phyloP scores from a whole-genome alignment of 2,888 invertebrate genomes.

The Sceliomorpha sp. region DNA sequence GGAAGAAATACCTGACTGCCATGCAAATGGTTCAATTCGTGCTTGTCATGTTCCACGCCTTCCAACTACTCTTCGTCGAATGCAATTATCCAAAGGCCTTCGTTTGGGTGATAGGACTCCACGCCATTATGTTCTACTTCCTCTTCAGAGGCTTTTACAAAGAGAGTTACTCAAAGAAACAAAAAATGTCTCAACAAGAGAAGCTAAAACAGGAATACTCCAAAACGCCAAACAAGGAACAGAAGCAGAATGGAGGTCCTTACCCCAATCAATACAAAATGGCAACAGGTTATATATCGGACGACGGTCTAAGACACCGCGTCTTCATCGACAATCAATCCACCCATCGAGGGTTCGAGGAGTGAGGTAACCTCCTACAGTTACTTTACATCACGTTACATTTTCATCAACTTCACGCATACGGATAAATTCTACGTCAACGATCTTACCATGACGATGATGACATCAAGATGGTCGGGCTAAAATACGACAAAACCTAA shows the following conservation, averaged over 20 bases:
- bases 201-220: conserved; percentile 38
- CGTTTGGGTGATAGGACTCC: conserved; percentile 94
- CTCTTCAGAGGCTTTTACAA: conserved; percentile 96
- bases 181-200: conserved; percentile 53
- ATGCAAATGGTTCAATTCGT: conserved; percentile 97
- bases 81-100: conserved; percentile 95
- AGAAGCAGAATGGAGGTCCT: conserved; percentile 69
- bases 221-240: conserved; percentile 47
- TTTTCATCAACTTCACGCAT: background rate
- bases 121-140: conserved; percentile 95
- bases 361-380: conserved; percentile 6
- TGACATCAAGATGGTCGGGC: background rate
- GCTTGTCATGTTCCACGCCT: conserved; percentile 92
- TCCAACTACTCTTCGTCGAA: conserved; percentile 92
- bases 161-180: conserved; percentile 85
- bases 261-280: conserved; percentile 79
- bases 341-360: conserved; percentile 18
- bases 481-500: background rate
- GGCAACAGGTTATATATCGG: conserved; percentile 81
- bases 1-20: conserved; percentile 96
- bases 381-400: background rate
- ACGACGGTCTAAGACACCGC: conserved; percentile 80
- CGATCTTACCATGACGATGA: background rate
- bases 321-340: conserved; percentile 80
- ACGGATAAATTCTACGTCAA: background rate